Percentiles rank a stretch among this genome's conserved stretches.
These are phyloP conservation scores for Bagarius yarrelli DNA, from an alignment of 2,113 vertebrate species.

Conservation along the genomic window DNA sequence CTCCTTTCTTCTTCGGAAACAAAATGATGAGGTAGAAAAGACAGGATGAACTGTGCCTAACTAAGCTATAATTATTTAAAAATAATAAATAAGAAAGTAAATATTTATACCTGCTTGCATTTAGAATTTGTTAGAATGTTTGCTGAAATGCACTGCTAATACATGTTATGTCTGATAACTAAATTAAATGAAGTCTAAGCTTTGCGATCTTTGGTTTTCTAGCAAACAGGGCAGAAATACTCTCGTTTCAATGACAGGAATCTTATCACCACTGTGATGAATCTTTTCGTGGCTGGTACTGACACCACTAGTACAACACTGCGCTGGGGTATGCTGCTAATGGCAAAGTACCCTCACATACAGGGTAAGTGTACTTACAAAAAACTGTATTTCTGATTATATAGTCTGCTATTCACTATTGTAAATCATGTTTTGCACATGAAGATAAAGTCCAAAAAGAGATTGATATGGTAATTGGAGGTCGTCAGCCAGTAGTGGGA, in stretches of 20 bases:
- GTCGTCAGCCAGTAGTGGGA: constrained; percentile 52
- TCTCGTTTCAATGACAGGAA: constrained; percentile 49
- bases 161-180: not conserved
- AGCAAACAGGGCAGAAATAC: constrained; percentile 36
- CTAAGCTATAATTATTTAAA: not conserved
- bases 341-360: constrained; percentile 68
- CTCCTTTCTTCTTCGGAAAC: constrained; percentile 61
- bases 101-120: not conserved
- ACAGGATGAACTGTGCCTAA: not conserved
- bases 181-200: not conserved
- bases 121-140: not conserved
- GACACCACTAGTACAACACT: constrained; percentile 61
- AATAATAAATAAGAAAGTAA: not conserved
- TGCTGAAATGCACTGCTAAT: too few relatives aligned
- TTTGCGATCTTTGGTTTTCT: constrained; percentile 9
- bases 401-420: not conserved
- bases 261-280: constrained; percentile 52
- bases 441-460: constrained; percentile 67
- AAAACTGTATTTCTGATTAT: not conserved
- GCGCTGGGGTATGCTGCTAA: constrained; percentile 60
- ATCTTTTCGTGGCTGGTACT: constrained; percentile 64
- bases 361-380: constrained; percentile 59
- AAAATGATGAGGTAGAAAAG: constrained; percentile 56
- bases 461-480: constrained; percentile 61
- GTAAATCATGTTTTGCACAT: not conserved